These are phyloP conservation scores for Petrocephalus sullivani DNA, from an alignment of 2,797 vertebrate genomes.

Conservation along the genomic window DNA sequence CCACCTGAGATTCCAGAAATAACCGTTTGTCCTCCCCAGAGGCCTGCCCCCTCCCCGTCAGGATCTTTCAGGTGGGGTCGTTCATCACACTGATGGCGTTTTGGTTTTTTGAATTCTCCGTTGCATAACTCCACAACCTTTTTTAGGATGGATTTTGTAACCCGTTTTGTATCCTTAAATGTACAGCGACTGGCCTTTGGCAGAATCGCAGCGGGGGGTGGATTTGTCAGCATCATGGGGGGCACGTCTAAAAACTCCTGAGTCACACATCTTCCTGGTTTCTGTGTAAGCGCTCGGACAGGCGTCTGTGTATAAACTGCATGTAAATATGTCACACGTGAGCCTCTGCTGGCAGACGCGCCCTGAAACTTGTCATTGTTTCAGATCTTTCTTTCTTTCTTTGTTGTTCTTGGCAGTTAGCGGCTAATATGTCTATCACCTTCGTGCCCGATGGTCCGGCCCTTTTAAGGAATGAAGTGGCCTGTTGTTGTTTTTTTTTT, in stretches of 20 bases:
- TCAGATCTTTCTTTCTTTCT: not conserved
- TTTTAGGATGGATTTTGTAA: conserved; percentile 31
- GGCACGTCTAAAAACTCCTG: not conserved
- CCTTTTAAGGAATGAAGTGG: not conserved
- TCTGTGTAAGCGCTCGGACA: not conserved
- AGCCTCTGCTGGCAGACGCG: not conserved
- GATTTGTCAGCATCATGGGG: not conserved
- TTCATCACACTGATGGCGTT: conserved; percentile 46
- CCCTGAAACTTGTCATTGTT: not conserved
- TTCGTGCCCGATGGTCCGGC: not conserved
- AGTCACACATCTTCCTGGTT: not conserved
- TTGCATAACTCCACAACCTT: conserved; percentile 33
- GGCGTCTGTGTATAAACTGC: not conserved
- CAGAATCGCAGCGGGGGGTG: not conserved
- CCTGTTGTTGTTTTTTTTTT: not conserved
- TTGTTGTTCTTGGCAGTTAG: not conserved
- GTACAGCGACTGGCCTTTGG: not conserved
- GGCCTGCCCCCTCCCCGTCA: conserved; percentile 34
- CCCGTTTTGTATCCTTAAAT: conserved; percentile 33
- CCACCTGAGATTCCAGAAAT: conserved; percentile 37
- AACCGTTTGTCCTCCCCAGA: conserved; percentile 35
- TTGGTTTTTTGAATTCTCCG: conserved; percentile 22
- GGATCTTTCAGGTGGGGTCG: conserved; percentile 30
- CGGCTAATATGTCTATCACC: not conserved
- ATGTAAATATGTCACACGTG: not conserved